Base-by-base conservation (phyloP, 2,113 vertebrate species). In the Talpa occidentalis region DNA sequence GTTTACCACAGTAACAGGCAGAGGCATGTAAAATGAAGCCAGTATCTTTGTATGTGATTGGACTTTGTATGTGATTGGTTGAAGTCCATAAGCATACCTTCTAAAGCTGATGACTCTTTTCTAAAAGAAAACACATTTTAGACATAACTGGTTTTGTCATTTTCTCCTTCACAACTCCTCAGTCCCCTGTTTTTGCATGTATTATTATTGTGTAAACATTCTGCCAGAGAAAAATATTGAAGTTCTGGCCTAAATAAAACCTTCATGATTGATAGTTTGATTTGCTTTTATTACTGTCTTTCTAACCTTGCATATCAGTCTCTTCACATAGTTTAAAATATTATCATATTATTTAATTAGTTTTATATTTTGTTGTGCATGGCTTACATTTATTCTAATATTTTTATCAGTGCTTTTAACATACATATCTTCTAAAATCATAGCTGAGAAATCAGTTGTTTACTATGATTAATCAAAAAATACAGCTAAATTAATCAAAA, bases 171-270 rank as follows among this genome's bases (percentile, higher is more conserved):
- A 47, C 67, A 26, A 26, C 10, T 5, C 21, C 0, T 17, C 0
- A 60, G 0, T 67, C 0, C 4, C 19, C 10, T 32, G 2, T 5
- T 76, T 60, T 87, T 95, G n/a, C 37, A 37, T 92, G 32, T 17
- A 32, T 83, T 30, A 85, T 59, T 74, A n/a, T 49, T 56, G 2
- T 35, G 6, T 77, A 37, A 6, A 81, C 3, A 77, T 82, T 83
- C 66, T 93, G 52, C 49, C 47, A 84, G 40, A 88, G 66, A 81
- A 79, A 91, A 79, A 37, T 54, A 52, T 73, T 91, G 67, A 83
- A 93, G 62, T 88, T 49, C 16, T 91, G 69, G 28, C 66, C 30
- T 93, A 86, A 89, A 62, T 91, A 91, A 96, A 86, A 32, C 59
- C 32, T 88, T 95, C 37, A 49, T 24, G 10, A 10, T 59, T 82